phyloP scores from a whole-genome alignment of 1,140 invertebrate genomes.

The Thereuonema tuberculata region DNA sequence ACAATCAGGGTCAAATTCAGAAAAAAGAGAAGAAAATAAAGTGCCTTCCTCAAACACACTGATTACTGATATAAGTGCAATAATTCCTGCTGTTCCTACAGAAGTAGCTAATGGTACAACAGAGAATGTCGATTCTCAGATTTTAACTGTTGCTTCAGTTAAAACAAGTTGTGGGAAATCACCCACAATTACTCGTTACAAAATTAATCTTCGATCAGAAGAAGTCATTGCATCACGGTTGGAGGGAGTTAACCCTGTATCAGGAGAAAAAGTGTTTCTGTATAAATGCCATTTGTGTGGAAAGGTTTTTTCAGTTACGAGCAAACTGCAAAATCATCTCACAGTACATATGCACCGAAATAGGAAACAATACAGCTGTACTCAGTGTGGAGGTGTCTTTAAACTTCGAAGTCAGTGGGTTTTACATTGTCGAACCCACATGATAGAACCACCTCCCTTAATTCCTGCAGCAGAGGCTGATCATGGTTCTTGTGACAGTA shows the following conservation, averaged over 20 bases:
- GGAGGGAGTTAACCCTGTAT: slow-evolving; percentile 30
- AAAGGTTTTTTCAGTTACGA: slow-evolving; percentile 29
- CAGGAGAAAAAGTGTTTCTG: slow-evolving; percentile 29
- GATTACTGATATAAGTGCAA: background rate
- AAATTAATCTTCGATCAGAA: slow-evolving; percentile 20
- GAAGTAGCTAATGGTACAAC: background rate
- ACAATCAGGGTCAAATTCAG: background rate
- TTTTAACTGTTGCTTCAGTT: slow-evolving; percentile 1
- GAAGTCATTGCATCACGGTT: slow-evolving; percentile 31
- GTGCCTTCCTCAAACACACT: slow-evolving; percentile 2
- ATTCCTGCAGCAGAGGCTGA: too few relatives aligned
- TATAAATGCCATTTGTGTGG: slow-evolving; percentile 37
- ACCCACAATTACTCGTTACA: background rate
- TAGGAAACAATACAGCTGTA: slow-evolving; percentile 27
- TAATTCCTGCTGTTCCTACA: slow-evolving; percentile 3
- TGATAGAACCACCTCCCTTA: background rate
- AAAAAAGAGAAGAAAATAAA: too few relatives aligned
- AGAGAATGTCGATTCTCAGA: background rate
- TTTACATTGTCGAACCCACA: slow-evolving; percentile 24
- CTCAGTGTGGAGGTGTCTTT: slow-evolving; percentile 28
- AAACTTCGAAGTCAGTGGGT: slow-evolving; percentile 26
- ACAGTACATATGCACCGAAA: slow-evolving; percentile 28
- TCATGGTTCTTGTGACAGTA: too few relatives aligned
- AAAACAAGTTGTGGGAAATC: background rate
- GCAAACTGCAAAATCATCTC: slow-evolving; percentile 30